These are phyloP conservation scores for Drosophila ogumai DNA, from an alignment of 1,140 invertebrate genomes.

Conservation along the genomic window DNA sequence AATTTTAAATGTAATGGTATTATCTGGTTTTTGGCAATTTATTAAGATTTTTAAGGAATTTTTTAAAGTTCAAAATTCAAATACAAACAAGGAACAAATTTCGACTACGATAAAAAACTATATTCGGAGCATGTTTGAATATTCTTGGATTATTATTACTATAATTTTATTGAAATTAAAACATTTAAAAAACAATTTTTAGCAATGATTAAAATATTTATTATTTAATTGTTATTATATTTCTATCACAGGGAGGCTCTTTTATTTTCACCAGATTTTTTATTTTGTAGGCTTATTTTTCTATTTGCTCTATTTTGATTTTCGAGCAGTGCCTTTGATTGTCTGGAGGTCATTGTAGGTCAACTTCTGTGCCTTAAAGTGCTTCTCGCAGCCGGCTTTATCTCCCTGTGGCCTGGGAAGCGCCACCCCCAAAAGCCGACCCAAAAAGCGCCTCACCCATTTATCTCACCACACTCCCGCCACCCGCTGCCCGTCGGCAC, in stretches of 20 bases:
- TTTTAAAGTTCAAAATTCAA: neutral
- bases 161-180: no score
- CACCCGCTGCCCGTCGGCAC: neutral
- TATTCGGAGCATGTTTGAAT: neutral
- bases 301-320: neutral
- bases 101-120: neutral
- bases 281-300: neutral
- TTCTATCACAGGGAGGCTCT: neutral
- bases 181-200: no score
- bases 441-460: constrained; percentile 18
- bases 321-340: constrained; percentile 20
- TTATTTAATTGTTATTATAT: neutral
- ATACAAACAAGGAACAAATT: neutral
- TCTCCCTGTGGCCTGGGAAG: constrained; percentile 12
- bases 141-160: no score
- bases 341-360: constrained; percentile 64
- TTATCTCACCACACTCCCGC: constrained; percentile 44
- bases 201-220: neutral
- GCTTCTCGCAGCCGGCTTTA: constrained; percentile 33
- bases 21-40: neutral
- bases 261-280: neutral
- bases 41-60: neutral
- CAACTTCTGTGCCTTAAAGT: constrained; percentile 53
- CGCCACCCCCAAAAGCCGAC: neutral
- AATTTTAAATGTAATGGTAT: neutral